Conservation (phyloP, 2,888 invertebrate species). For the Cheilosia scutellata region DNA sequence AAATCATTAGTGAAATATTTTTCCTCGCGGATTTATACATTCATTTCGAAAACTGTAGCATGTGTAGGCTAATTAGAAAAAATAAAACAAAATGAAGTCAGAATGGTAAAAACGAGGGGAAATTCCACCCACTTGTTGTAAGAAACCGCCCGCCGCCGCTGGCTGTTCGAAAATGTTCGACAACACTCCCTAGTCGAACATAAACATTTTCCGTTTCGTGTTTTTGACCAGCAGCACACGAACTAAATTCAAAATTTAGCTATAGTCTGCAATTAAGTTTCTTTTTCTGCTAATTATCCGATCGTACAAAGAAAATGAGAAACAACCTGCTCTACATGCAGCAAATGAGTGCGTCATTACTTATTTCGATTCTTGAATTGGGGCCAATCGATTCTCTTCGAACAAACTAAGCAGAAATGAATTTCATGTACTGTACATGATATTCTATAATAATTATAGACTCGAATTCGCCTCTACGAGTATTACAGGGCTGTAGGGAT, state of each 20-base stretch:
- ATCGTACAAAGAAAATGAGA: conserved; percentile 45
- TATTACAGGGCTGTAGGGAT: conserved; percentile 25
- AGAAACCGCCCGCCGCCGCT: conserved; percentile 5
- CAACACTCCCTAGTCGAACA: conserved; percentile 10
- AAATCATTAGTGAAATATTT: conserved; percentile 71
- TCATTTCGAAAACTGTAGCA: conserved; percentile 26
- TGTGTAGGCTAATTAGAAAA: conserved; percentile 65
- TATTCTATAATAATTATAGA: conserved; percentile 9
- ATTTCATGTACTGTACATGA: conserved; percentile 32
- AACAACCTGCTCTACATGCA: conserved; percentile 58
- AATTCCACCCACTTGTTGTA: conserved; percentile 74
- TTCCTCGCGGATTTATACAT: conserved; percentile 26
- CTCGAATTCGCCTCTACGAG: conserved; percentile 1
- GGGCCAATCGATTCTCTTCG: conserved; percentile 69
- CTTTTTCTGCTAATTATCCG: conserved; percentile 52
- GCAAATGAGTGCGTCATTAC: conserved; percentile 66
- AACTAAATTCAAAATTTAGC: conserved; percentile 19
- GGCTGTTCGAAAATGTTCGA: conserved; percentile 3
- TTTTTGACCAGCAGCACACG: conserved; percentile 28
- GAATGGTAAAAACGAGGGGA: conserved; percentile 10
- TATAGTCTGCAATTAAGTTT: neutral
- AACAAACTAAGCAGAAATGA: conserved; percentile 38
- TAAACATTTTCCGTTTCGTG: conserved; percentile 40
- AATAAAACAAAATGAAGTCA: conserved; percentile 10
- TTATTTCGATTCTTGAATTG: conserved; percentile 66